Evolutionary conservation across 2,113 vertebrate species (phyloP), one percentile per base, ranked within the genome.

Genomic region (Psephotus haematonotus): DNA sequence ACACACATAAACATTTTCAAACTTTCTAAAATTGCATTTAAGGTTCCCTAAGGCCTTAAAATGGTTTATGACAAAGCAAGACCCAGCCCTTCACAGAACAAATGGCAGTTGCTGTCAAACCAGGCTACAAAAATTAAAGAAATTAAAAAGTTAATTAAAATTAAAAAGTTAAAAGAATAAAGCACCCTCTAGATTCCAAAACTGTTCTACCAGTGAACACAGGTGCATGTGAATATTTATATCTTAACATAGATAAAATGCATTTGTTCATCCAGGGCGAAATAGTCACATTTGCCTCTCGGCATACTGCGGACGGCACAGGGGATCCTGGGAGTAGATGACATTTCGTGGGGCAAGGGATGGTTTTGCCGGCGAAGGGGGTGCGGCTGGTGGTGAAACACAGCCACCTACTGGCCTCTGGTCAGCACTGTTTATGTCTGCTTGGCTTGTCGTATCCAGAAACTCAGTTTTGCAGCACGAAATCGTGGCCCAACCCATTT

Each of bases 401-500:
- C 84, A 41, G 97, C 92, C 98, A 49, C 29, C 97, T 98, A 33
- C 96, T 2, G 97, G 97, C 91, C 59, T 65, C 65, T 33, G 22
- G 8, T 2, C 22, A 1, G 0, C 35, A 7, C 2, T 31, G 29
- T 4, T 20, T 4, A 35, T 8, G 52, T 24, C 60, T 49, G 29
- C 20, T 5, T 20, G 29, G 5, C 43, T 41, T 22, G 35, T 18
- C 44, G 31, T 0, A 0, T 5, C 35, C 67, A 44, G 6, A 50
- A 52, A 33, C 2, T 7, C 49, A 8, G 24, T 3, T 59, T 10
- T 19, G 33, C 17, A 9, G 23, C 43, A 6, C 0, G 31, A 33
- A 65, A 70, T 37, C 19, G 27, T 24, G 22, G 17, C n/a, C 44
- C 17, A 31, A 3, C 6, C 1, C 31, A 17, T 60, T 19, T 57